phyloP scores from a whole-genome alignment of 2,888 invertebrate genomes.

The Anthophora plumipes region DNA sequence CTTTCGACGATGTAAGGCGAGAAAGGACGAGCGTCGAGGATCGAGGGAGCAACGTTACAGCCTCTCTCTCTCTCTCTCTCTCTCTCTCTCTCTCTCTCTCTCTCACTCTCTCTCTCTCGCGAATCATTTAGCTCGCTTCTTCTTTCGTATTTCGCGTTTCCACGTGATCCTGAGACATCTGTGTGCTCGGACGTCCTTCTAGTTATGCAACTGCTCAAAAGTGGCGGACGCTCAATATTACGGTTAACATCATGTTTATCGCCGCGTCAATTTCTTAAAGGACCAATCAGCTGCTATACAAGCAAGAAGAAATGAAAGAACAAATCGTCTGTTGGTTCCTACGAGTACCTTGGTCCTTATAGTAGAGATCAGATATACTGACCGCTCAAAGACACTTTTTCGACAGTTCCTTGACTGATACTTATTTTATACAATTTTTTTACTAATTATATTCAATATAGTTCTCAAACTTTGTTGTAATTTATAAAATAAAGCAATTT shows the following conservation, averaged over 20 bases:
- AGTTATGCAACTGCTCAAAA: constrained; percentile 62
- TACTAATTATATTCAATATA: too few relatives aligned
- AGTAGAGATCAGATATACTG: not conserved
- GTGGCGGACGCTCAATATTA: constrained; percentile 49
- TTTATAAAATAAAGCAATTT: too few relatives aligned
- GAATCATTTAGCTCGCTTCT: not conserved
- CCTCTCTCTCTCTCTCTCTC: not conserved
- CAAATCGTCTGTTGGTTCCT: constrained; percentile 5
- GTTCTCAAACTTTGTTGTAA: too few relatives aligned
- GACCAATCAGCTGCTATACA: constrained; percentile 23
- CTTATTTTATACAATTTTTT: too few relatives aligned
- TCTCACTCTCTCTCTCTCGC: too few relatives aligned
- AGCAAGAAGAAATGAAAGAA: constrained; percentile 19
- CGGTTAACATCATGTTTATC: constrained; percentile 57
- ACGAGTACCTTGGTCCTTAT: not conserved
- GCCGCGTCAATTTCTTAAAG: constrained; percentile 42
- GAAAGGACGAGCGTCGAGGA: constrained; percentile 57
- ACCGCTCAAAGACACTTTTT: not conserved
- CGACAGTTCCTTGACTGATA: too few relatives aligned
- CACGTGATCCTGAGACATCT: constrained; percentile 52
- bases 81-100: not conserved
- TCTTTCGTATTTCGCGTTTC: constrained; percentile 50
- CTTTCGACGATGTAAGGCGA: constrained; percentile 39
- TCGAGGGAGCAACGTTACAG: constrained; percentile 49
- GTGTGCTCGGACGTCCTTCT: constrained; percentile 55